Conservation (phyloP, 2,888 invertebrate genomes). For the Teleogryllus oceanicus region DNA sequence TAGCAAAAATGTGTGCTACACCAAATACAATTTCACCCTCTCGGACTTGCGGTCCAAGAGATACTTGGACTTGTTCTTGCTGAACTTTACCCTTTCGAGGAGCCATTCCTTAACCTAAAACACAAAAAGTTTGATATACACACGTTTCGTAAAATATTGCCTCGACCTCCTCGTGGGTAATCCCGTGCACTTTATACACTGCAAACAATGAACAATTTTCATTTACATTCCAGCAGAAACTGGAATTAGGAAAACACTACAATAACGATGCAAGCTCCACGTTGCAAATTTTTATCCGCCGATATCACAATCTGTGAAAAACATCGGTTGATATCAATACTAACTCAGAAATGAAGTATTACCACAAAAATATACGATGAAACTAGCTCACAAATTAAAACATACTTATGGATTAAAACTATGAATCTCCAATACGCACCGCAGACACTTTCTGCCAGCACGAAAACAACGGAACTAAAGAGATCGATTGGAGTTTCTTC, state of each 20-base stretch:
- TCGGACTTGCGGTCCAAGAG: conserved; percentile 91
- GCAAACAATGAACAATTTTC: no score
- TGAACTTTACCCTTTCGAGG: conserved; percentile 96
- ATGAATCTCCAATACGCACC: background rate
- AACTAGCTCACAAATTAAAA: no score
- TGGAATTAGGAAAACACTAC: conserved; percentile 2
- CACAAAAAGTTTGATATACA: background rate
- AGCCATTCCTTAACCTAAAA: conserved; percentile 66
- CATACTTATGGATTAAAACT: background rate
- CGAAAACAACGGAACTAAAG: no score
- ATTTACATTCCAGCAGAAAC: background rate
- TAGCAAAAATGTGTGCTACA: conserved; percentile 98
- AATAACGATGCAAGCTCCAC: background rate
- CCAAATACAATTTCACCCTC: conserved; percentile 98
- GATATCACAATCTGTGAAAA: background rate
- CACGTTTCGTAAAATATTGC: background rate
- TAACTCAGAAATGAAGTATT: no score
- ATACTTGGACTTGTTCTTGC: conserved; percentile 95
- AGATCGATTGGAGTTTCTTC: no score
- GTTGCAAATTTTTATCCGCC: background rate
- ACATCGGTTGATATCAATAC: no score
- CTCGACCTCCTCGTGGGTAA: no score
- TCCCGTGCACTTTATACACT: no score
- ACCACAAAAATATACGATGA: no score
- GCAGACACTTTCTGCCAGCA: no score